Evolutionary conservation across 1,140 invertebrate species (phyloP).

Genomic region (Maniola jurtina): DNA sequence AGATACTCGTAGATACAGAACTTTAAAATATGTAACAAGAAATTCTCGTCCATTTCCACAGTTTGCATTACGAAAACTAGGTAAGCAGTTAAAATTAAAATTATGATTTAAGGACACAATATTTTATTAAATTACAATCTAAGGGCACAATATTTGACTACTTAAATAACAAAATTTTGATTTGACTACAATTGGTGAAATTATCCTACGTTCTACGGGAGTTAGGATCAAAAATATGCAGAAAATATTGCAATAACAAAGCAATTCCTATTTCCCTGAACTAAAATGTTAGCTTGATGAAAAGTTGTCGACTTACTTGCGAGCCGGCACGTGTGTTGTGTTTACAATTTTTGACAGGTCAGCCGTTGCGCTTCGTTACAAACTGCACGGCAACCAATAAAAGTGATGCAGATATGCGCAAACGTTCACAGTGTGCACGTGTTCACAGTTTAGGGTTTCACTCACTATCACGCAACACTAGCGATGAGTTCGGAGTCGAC

Average conservation of each 20-base stretch:
- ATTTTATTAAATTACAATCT: no score
- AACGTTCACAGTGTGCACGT: conserved; percentile 59
- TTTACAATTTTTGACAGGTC: conserved; percentile 70
- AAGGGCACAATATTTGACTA: no score
- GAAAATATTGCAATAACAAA: background rate
- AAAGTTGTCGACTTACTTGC: conserved; percentile 62
- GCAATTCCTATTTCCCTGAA: background rate
- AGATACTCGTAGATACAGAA: no score
- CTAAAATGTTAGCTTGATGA: conserved; percentile 1
- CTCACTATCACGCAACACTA: conserved; percentile 62
- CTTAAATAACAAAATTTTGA: no score
- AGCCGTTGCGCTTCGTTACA: conserved; percentile 54
- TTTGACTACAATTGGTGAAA: no score
- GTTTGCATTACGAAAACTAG: no score
- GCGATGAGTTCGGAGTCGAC: background rate
- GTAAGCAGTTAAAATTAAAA: no score
- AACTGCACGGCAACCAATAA: conserved; percentile 48
- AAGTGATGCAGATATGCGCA: conserved; percentile 49
- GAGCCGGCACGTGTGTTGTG: conserved; percentile 68
- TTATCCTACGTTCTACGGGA: no score
- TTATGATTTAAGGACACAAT: no score
- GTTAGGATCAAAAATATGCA: no score
- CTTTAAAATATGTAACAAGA: no score
- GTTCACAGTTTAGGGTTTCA: conserved; percentile 51
- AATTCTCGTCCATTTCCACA: no score